A percentile compares a stretch with the other conserved stretches of the same genome.
phyloP scores from a whole-genome alignment of 2,888 invertebrate species.

The Nephrotoma appendiculata region DNA sequence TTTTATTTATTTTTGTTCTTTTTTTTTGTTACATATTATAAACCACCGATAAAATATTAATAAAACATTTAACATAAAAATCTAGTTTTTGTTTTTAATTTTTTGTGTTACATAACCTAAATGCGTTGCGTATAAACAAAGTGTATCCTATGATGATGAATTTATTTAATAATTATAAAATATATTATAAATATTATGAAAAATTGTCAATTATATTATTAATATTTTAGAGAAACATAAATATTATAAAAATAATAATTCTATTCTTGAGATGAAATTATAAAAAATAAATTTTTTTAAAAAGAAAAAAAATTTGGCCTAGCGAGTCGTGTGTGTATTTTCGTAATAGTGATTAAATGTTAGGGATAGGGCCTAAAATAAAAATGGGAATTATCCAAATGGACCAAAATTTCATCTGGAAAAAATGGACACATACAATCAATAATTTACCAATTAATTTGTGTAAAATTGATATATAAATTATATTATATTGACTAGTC shows the following conservation, averaged over 20 bases:
- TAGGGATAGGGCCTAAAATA: background rate
- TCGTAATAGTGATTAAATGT: background rate
- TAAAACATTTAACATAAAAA: background rate
- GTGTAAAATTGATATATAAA: background rate
- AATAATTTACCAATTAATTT: slow-evolving; percentile 3
- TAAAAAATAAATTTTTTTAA: background rate
- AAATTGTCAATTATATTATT: slow-evolving; percentile 4
- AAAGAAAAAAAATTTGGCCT: background rate
- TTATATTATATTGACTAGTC: slow-evolving; percentile 1
- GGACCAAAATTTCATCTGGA: background rate
- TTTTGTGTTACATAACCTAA: background rate
- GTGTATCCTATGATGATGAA: background rate
- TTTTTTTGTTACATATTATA: background rate
- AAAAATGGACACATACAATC: background rate
- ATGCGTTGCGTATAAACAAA: background rate
- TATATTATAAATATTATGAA: background rate
- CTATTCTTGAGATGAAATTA: background rate
- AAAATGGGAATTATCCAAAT: background rate
- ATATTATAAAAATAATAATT: background rate
- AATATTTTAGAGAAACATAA: background rate
- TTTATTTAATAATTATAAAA: background rate
- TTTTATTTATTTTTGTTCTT: background rate
- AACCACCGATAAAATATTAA: background rate
- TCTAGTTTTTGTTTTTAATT: background rate
- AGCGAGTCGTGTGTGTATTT: background rate